Evolutionary conservation across 2,888 invertebrate genomes (phyloP).

Genomic region (Schrankia costaestrigalis): DNA sequence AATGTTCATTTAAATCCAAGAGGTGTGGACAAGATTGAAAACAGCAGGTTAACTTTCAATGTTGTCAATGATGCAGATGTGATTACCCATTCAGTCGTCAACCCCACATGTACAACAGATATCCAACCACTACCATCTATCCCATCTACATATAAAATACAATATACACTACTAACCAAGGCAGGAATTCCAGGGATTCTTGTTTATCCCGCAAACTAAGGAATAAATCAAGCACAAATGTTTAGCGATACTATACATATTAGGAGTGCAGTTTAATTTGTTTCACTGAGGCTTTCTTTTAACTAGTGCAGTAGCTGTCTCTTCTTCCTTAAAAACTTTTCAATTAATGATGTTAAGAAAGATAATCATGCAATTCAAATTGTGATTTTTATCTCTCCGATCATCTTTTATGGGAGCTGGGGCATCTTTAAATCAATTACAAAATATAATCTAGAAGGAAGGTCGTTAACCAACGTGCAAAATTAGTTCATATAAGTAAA

Average conservation of each 20-base stretch:
- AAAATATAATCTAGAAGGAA: slow-evolving; percentile 6
- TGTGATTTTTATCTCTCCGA: slow-evolving; percentile 5
- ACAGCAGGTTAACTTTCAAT: slow-evolving; percentile 29
- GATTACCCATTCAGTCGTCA: slow-evolving; percentile 31
- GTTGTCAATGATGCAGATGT: slow-evolving; percentile 17
- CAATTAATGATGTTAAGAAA: slow-evolving; percentile 7
- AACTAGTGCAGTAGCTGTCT: slow-evolving; percentile 19
- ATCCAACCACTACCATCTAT: slow-evolving; percentile 36
- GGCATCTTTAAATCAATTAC: no score
- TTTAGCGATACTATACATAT: slow-evolving; percentile 54
- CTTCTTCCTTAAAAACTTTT: slow-evolving; percentile 6
- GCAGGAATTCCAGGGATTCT: slow-evolving; percentile 88
- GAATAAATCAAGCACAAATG: slow-evolving; percentile 73
- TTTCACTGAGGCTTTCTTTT: slow-evolving; percentile 15
- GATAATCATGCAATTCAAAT: slow-evolving; percentile 17
- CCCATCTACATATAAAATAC: slow-evolving; percentile 61
- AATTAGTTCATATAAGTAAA: slow-evolving; percentile 41
- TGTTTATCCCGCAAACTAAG: slow-evolving; percentile 90
- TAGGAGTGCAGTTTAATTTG: slow-evolving; percentile 15
- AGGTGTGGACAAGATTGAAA: slow-evolving; percentile 34
- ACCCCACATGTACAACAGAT: slow-evolving; percentile 32
- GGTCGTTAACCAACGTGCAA: slow-evolving; percentile 18
- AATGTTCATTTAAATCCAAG: slow-evolving; percentile 25
- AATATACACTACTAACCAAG: slow-evolving; percentile 87
- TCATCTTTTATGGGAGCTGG: no score